Evolutionary conservation across 2,113 vertebrate genomes (phyloP), one percentile per base, ranked within the genome.

Genomic region (Ammodytes marinus): DNA sequence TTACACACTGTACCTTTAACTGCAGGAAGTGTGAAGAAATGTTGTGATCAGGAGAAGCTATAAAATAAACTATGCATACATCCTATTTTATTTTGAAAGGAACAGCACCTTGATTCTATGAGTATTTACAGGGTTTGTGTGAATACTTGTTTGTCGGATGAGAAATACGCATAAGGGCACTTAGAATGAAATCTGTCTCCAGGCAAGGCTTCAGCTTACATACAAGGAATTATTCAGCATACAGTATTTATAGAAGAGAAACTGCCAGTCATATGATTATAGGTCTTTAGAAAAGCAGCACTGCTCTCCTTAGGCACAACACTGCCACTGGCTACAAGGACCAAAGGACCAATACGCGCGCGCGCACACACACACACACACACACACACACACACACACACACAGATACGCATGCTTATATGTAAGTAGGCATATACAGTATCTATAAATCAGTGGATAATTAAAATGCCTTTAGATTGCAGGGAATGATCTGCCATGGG

Each of bases 271-370:
- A 45, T 52, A 27, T 50, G 68, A 66, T 63, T 52, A 1, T 9
- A 72, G 10, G 2, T 15, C 17, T 43, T 40, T 37, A 2, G 39
- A 82, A 82, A 27, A 27, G 27, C 61, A 70, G 71, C 39, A 1
- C 9, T 8, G 47, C 46, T 68, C 15, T 86, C 77, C 85, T 92
- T 79, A 88, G 85, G 55, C 86, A 85, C 70, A 92, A 88, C 80
- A 82, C 39, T 58, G 85, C 84, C 80, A 61, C 69, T 65, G 86
- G 86, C 80, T 75, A 80, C 27, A 14, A 7, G 17, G 15, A 13
- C 7, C n/a, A 15, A 69, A 40, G n/a, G 15, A 27, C 27, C 27
- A 27, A 27, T 27, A 27, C 1, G 27, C n/a, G n/a, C n/a, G 27
- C 27, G 27, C 27, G 27, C 27, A 27, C 27, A 27, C 27, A 27